phyloP scores from a whole-genome alignment of 2,113 vertebrate genomes.

The Anas platyrhynchos region DNA sequence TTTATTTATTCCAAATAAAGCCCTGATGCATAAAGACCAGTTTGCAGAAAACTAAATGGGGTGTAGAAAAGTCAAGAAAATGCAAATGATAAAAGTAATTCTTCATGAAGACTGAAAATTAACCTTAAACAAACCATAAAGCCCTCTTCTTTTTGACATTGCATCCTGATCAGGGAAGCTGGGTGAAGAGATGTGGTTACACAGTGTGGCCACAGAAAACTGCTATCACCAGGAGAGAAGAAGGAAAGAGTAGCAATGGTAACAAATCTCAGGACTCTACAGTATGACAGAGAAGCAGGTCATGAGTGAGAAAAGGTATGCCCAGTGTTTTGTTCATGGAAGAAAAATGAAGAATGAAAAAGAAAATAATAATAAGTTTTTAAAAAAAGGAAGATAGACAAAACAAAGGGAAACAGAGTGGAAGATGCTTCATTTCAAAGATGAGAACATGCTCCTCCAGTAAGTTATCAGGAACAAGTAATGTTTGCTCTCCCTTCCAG shows the following conservation, averaged over 20 bases:
- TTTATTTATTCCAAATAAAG: not conserved
- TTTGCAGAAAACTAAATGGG: not conserved
- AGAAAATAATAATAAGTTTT: not conserved
- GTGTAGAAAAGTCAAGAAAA: not conserved
- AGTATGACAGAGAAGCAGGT: not conserved
- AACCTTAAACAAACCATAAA: not conserved
- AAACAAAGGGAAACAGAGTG: not conserved
- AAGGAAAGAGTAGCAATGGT: not conserved
- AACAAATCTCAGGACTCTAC: not conserved
- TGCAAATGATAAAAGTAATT: not conserved
- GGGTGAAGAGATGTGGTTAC: not conserved
- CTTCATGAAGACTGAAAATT: not conserved
- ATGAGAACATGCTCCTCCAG: rapidly evolving
- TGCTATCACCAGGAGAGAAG: not conserved
- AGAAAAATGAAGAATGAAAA: not conserved
- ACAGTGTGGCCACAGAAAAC: not conserved
- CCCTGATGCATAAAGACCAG: not conserved
- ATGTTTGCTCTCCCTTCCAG: not conserved
- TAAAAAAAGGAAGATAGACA: not conserved
- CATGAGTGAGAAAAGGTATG: not conserved
- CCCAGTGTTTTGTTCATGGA: rapidly evolving
- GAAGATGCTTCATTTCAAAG: not conserved
- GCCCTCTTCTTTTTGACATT: not conserved
- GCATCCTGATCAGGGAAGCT: not conserved
- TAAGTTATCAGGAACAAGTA: not conserved